A percentile compares a stretch with the other conserved stretches of the same genome.
Evolutionary conservation across 2,113 vertebrate genomes (phyloP).

Genomic region (Hyla sarda): DNA sequence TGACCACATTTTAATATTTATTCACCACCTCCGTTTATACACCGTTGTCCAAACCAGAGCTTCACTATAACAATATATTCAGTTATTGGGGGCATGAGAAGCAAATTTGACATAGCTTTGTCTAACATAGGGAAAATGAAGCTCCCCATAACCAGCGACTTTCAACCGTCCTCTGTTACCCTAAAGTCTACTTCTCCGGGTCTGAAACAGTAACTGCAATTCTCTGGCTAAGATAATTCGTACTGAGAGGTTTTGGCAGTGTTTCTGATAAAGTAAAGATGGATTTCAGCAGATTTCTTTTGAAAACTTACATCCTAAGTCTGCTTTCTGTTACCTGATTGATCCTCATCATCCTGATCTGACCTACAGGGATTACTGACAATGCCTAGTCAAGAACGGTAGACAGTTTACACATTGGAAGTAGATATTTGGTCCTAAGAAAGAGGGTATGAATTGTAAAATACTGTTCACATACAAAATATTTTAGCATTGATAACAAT

Average conservation of each 20-base stretch:
- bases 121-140: too few species aligned
- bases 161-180: neutral
- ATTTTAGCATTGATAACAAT: neutral
- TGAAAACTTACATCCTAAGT: slow-evolving; percentile 27
- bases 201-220: neutral
- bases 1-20: too few species aligned
- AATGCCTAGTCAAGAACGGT: neutral
- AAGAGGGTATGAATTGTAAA: neutral
- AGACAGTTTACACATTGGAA: neutral
- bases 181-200: neutral
- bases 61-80: too few species aligned
- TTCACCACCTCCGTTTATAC: too few species aligned
- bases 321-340: slow-evolving; percentile 28
- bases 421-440: neutral
- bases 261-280: slow-evolving; percentile 15
- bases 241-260: neutral
- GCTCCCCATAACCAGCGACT: neutral
- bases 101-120: too few species aligned
- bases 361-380: slow-evolving; percentile 6
- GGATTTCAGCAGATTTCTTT: slow-evolving; percentile 19
- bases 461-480: neutral
- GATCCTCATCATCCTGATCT: slow-evolving; percentile 25
- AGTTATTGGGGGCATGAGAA: too few species aligned
- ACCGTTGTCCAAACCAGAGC: too few species aligned
- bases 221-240: too few species aligned